phyloP scores from a whole-genome alignment of 2,888 invertebrate genomes.

The Formica aserva region DNA sequence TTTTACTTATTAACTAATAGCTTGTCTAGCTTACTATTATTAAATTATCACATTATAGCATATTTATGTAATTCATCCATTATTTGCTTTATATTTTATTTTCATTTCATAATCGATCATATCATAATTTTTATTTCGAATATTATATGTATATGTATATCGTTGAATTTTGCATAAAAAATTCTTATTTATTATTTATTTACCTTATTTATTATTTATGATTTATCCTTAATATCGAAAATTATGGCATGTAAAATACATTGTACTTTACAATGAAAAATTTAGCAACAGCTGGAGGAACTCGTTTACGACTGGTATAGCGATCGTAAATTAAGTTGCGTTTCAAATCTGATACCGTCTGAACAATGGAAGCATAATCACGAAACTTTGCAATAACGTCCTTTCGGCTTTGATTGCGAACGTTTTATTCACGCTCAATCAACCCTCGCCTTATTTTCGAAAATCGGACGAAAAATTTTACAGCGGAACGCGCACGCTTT shows the following conservation, averaged over 20 bases:
- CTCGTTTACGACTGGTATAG: constrained; percentile 42
- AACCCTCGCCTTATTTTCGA: constrained; percentile 11
- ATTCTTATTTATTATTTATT: not conserved
- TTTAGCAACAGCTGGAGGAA: constrained; percentile 14
- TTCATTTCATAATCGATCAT: not conserved
- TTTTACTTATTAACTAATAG: not conserved
- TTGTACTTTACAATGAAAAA: constrained; percentile 18
- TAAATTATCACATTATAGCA: not conserved
- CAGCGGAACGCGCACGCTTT: constrained; percentile 2
- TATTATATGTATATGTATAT: not conserved
- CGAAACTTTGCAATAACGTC: constrained; percentile 26
- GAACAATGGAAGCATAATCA: constrained; percentile 49
- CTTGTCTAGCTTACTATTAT: not conserved
- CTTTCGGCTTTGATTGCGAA: constrained; percentile 8
- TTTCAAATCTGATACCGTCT: constrained; percentile 46
- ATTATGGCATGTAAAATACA: constrained; percentile 32
- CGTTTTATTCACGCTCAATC: constrained; percentile 50
- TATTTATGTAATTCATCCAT: not conserved
- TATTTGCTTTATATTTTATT: not conserved
- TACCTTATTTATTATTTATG: too few species aligned
- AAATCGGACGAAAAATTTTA: constrained; percentile 39
- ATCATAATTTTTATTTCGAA: too few species aligned
- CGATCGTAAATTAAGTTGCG: constrained; percentile 50
- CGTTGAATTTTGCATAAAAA: constrained; percentile 29
- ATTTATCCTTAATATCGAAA: constrained; percentile 4